Evolutionary conservation across 2,113 vertebrate species (phyloP), one percentile per base, ranked within the genome.

Genomic region (Rutilus rutilus): DNA sequence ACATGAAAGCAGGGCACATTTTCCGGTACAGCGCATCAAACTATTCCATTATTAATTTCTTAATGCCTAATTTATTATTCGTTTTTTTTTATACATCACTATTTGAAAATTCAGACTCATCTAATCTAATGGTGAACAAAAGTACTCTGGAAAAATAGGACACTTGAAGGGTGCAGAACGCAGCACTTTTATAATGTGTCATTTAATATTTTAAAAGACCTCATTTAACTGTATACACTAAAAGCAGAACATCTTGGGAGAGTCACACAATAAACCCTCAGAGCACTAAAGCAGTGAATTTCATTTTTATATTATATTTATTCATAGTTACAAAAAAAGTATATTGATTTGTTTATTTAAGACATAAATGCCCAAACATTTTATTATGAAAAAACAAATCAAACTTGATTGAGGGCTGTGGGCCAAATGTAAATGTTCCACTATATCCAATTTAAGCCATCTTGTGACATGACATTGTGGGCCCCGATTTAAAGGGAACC

Each of bases 171-270:
- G 78, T 50, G 54, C 60, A 65, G 45, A 85, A 64, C 73, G 74
- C 74, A 69, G 54, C 78, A 85, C 82, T 54, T 67, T 36, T 33
- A 42, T 73, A 73, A 42, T 5, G 50, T 52, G 54, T 64, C 2
- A 47, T 25, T 82, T 83, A 79, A 88, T 88, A 88, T 69, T 87
- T 83, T 19, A 88, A n/a, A 50, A 83, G 33, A 42, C 65, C 84
- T 86, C 27, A 39, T 86, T 87, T 73, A 78, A 81, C 8, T 60
- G 25, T 5, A 52, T 25, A 30, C 33, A 78, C 30, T 30, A 23
- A 78, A 54, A 36, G 33, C 14, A 67, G 33, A 64, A 12, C 30
- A 11, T 27, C 19, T 67, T 59, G 21, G 54, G 54, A 21, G 1
- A 69, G 64, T 33, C 15, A 75, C 50, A 64, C 5, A 39, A 36